Evolutionary conservation across 2,797 vertebrate species (phyloP), one percentile per base, ranked within the genome.

Genomic region (Phalloptychus januarius): DNA sequence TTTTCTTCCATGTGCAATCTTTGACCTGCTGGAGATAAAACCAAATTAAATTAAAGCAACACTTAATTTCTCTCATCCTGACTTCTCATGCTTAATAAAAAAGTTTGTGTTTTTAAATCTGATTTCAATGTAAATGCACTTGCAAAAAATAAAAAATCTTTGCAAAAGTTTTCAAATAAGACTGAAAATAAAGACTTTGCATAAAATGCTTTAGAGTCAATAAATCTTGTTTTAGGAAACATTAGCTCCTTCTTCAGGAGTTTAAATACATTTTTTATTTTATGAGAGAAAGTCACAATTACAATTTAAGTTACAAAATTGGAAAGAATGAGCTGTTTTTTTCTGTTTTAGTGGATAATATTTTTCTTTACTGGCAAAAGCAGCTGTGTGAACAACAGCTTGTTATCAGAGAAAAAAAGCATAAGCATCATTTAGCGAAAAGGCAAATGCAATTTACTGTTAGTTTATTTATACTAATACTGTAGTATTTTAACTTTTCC

Each of bases 291-390:
- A 28, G 13, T 63, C 15, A 36, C 58, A 36, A 5, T 20, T 16
- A 63, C 31, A 16, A 31, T 61, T 33, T 33, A 61, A 3, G 13
- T 33, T 63, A 33, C 31, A 7, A 48, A 48, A 7, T 20, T 48
- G 31, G 11, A 36, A 33, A 28, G 58, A 61, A 48, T 48, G 46
- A 16, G 5, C 1, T 16, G 15, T 33, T 61, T 33, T 61, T 61
- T 16, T 33, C n/a, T n/a, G n/a, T 45, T 81, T 54, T 56, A 18
- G 58, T 85, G 83, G 90, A 93, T 92, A 89, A 91, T 89, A 87
- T 85, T 33, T 90, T 81, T 88, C 80, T 77, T 77, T 83, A 85
- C 65, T 78, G 83, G 77, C 50, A 81, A 58, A 85, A 85, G 78
- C 79, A 79, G 48, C 33, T 76, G 56, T 3, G 23, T 80, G 85